Evolutionary conservation across 1,140 invertebrate genomes (phyloP).

Genomic region (Drosophila kepulauana): DNA sequence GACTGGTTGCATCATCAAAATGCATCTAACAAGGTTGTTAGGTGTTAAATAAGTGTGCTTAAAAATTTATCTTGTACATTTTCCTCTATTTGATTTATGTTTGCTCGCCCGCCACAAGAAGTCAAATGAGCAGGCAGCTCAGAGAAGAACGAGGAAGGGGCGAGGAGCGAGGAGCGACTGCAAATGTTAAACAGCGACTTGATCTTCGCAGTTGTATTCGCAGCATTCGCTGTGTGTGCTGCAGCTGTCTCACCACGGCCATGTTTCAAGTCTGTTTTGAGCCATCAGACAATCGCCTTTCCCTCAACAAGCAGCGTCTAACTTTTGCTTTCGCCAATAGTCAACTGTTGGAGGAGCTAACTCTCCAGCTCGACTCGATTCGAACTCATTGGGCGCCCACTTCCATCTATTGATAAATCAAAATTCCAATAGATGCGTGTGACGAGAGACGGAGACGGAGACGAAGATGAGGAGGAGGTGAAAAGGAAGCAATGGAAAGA

Average conservation of each 20-base stretch:
- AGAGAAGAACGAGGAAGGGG: neutral
- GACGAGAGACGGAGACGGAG: neutral
- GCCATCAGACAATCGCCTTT: slow-evolving; percentile 56
- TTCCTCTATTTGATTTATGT: slow-evolving; percentile 82
- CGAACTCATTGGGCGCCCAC: slow-evolving; percentile 43
- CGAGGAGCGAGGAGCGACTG: neutral
- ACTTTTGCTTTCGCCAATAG: slow-evolving; percentile 78
- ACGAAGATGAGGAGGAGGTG: neutral
- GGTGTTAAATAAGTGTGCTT: slow-evolving; percentile 84
- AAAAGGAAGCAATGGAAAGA: neutral
- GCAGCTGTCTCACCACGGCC: slow-evolving; percentile 65
- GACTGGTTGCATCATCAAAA: slow-evolving; percentile 76
- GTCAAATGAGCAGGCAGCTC: slow-evolving; percentile 48
- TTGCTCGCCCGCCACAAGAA: slow-evolving; percentile 47
- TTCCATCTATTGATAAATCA: slow-evolving; percentile 79
- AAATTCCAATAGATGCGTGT: slow-evolving; percentile 80
- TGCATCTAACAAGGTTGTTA: slow-evolving; percentile 84
- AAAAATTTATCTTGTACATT: slow-evolving; percentile 84
- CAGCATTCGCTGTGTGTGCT: slow-evolving; percentile 22
- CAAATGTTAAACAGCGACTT: slow-evolving; percentile 16
- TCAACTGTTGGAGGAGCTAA: slow-evolving; percentile 6
- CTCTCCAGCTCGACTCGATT: slow-evolving; percentile 5
- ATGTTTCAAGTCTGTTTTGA: slow-evolving; percentile 60
- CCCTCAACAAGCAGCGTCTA: slow-evolving; percentile 33
- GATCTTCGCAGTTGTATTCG: slow-evolving; percentile 13